Evolutionary conservation across 1,140 invertebrate genomes (phyloP).

Genomic region (Habropoda laboriosa): DNA sequence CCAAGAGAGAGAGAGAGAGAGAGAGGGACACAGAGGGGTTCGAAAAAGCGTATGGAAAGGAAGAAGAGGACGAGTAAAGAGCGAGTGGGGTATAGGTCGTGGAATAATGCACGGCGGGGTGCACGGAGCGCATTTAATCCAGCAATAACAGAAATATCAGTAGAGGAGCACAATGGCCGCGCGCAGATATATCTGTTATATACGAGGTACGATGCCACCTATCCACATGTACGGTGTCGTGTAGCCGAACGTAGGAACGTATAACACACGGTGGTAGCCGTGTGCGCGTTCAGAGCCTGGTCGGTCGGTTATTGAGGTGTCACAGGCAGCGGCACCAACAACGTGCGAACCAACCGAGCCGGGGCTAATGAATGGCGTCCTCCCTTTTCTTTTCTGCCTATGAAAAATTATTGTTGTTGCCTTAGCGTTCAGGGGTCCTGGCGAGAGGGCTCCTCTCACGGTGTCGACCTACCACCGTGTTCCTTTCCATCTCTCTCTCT

Average conservation of each 20-base stretch:
- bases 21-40: not conserved
- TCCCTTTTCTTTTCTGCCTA: slow-evolving; percentile 76
- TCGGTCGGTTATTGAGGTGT: slow-evolving; percentile 77
- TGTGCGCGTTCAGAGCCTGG: slow-evolving; percentile 53
- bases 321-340: slow-evolving; percentile 75
- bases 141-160: slow-evolving; percentile 79
- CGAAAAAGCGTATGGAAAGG: not conserved
- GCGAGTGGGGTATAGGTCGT: slow-evolving; percentile 35
- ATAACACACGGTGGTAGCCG: slow-evolving; percentile 38
- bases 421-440: slow-evolving; percentile 36
- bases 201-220: slow-evolving; percentile 50
- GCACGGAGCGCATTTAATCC: slow-evolving; percentile 72
- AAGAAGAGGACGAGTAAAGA: slow-evolving; percentile 15
- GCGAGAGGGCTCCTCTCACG: slow-evolving; percentile 51
- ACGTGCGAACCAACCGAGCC: slow-evolving; percentile 79
- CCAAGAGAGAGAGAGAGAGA: not conserved
- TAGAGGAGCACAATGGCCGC: slow-evolving; percentile 69
- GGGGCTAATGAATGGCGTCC: slow-evolving; percentile 78
- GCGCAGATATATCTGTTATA: slow-evolving; percentile 68
- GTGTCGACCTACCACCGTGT: slow-evolving; percentile 73
- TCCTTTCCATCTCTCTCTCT: slow-evolving; percentile 49
- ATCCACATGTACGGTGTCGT: slow-evolving; percentile 40
- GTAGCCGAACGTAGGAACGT: slow-evolving; percentile 43
- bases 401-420: slow-evolving; percentile 77
- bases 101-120: slow-evolving; percentile 67